Percentiles rank a stretch among this genome's conserved stretches.
phyloP scores from a whole-genome alignment of 2,888 invertebrate genomes.

The Euplexia lucipara region DNA sequence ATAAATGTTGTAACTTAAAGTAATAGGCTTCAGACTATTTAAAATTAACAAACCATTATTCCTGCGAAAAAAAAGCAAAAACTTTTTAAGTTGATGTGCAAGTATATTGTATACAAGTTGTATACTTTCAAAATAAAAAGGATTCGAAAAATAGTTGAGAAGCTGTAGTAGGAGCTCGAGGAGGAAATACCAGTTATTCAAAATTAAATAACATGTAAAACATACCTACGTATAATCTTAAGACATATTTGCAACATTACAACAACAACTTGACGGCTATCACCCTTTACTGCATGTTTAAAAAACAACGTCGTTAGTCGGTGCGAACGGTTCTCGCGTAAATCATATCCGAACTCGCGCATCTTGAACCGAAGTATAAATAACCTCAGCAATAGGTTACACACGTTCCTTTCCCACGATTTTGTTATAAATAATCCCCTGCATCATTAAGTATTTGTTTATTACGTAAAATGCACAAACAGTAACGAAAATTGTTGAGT shows the following conservation, averaged over 20 bases:
- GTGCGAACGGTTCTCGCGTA: conserved; percentile 11
- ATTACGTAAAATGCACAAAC: conserved; percentile 7
- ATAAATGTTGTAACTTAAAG: too few species aligned
- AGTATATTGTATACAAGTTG: too few species aligned
- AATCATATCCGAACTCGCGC: conserved; percentile 27
- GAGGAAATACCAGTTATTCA: too few species aligned
- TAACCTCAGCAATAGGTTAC: conserved; percentile 4
- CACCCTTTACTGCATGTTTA: conserved; percentile 33
- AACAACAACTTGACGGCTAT: not conserved
- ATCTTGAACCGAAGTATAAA: conserved; percentile 15
- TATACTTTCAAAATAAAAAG: too few species aligned
- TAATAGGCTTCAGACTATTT: too few species aligned
- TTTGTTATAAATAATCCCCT: conserved; percentile 38
- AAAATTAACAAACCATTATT: too few species aligned
- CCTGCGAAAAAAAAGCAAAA: too few species aligned
- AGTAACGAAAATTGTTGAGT: conserved; percentile 9
- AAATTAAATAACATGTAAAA: too few species aligned
- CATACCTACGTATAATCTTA: too few species aligned
- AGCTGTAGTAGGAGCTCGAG: too few species aligned
- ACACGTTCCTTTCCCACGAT: not conserved
- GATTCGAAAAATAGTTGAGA: too few species aligned
- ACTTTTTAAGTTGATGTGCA: too few species aligned
- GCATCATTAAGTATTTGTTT: conserved; percentile 3
- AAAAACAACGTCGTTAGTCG: conserved; percentile 12
- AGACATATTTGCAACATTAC: not conserved